Conservation (phyloP, 2,888 invertebrate species). For the Euplagia quadripunctaria region DNA sequence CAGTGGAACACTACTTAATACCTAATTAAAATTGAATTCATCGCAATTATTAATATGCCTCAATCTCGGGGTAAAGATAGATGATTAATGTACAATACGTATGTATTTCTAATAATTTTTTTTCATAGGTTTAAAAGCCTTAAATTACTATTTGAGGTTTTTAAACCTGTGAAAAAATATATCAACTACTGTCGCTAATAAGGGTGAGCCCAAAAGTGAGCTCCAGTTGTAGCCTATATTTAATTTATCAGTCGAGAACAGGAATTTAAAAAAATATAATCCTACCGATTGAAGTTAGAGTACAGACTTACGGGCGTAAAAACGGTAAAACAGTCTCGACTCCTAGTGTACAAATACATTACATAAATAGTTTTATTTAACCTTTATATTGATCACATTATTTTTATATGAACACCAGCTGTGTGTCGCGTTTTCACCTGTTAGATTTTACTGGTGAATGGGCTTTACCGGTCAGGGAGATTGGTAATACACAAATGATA, state of each 20-base stretch:
- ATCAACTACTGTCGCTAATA: too few relatives aligned
- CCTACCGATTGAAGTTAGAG: not conserved
- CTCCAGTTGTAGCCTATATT: not conserved
- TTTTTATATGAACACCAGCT: not conserved
- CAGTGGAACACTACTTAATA: not conserved
- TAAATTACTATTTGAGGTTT: too few relatives aligned
- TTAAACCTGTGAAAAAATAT: too few relatives aligned
- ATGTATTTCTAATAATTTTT: not conserved
- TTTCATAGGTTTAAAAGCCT: not conserved
- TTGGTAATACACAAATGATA: too few relatives aligned
- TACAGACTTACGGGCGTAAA: not conserved
- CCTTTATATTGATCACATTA: not conserved
- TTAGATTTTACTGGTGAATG: too few relatives aligned
- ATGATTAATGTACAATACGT: not conserved
- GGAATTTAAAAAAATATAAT: too few relatives aligned
- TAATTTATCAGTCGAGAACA: not conserved
- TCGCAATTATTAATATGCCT: not conserved
- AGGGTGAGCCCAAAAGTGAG: not conserved
- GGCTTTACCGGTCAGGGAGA: too few relatives aligned
- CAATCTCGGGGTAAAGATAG: not conserved
- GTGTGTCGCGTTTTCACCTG: too few relatives aligned
- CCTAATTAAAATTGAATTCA: not conserved
- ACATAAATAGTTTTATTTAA: not conserved
- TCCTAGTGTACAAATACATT: not conserved
- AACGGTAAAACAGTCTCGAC: not conserved